Conservation (phyloP, 2,797 vertebrate species). For the Clamator glandarius region DNA sequence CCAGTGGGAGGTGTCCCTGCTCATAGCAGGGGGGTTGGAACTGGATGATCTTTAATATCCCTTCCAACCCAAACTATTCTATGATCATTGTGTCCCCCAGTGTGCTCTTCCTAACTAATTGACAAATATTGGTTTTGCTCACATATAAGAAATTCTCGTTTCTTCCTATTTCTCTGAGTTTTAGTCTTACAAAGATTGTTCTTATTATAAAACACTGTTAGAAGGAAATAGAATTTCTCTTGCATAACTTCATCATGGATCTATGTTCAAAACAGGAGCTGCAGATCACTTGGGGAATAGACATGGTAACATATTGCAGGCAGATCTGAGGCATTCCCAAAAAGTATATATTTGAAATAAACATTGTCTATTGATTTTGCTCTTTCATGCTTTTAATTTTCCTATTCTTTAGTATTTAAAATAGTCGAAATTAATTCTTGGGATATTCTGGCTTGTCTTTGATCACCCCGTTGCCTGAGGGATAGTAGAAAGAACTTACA, state of each 20-base stretch:
- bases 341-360: background rate
- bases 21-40: too few species aligned
- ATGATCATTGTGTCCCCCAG: background rate
- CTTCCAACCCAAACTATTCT: too few species aligned
- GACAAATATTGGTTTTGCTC: background rate
- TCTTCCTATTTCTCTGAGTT: background rate
- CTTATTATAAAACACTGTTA: background rate
- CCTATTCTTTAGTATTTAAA: background rate
- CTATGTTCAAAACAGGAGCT: background rate
- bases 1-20: too few species aligned
- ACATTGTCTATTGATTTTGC: background rate
- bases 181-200: background rate
- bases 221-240: background rate
- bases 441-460: background rate
- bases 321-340: background rate
- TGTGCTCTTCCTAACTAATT: background rate
- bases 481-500: background rate
- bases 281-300: background rate
- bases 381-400: background rate
- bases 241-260: background rate
- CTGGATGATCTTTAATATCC: too few species aligned
- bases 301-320: background rate
- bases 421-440: background rate
- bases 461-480: background rate
- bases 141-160: background rate